phyloP scores from a whole-genome alignment of 1,140 invertebrate species.

The Pseudomyrmex sp. region DNA sequence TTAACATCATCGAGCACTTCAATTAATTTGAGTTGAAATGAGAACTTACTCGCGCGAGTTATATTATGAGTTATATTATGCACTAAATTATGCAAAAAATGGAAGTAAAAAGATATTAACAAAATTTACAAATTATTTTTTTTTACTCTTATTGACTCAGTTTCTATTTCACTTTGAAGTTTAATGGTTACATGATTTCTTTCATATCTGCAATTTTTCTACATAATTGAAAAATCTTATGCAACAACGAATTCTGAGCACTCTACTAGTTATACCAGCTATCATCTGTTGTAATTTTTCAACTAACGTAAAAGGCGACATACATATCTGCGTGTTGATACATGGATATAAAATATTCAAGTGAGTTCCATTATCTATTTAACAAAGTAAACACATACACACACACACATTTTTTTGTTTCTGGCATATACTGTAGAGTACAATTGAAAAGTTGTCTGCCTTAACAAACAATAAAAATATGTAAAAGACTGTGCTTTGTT shows the following conservation, averaged over 20 bases:
- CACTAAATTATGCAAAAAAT: no score
- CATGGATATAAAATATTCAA: slow-evolving; percentile 42
- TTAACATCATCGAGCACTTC: no score
- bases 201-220: no score
- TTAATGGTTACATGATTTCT: no score
- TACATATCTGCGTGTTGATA: slow-evolving; percentile 14
- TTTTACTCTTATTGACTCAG: no score
- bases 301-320: slow-evolving; percentile 31
- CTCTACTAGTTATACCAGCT: slow-evolving; percentile 7
- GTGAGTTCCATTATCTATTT: slow-evolving; percentile 12
- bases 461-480: slow-evolving; percentile 74
- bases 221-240: slow-evolving; percentile 28
- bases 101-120: no score
- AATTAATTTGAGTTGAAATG: no score
- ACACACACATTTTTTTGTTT: slow-evolving; percentile 52
- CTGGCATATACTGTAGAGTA: slow-evolving; percentile 69
- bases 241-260: slow-evolving; percentile 20
- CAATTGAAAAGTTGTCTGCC: slow-evolving; percentile 61
- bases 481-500: slow-evolving; percentile 69
- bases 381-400: slow-evolving; percentile 30
- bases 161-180: no score
- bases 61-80: no score
- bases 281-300: slow-evolving; percentile 21
- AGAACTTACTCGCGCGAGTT: no score
- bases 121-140: no score